These are phyloP conservation scores for Marcusenius ussheri DNA, from an alignment of 2,113 vertebrate genomes.

Conservation along the genomic window DNA sequence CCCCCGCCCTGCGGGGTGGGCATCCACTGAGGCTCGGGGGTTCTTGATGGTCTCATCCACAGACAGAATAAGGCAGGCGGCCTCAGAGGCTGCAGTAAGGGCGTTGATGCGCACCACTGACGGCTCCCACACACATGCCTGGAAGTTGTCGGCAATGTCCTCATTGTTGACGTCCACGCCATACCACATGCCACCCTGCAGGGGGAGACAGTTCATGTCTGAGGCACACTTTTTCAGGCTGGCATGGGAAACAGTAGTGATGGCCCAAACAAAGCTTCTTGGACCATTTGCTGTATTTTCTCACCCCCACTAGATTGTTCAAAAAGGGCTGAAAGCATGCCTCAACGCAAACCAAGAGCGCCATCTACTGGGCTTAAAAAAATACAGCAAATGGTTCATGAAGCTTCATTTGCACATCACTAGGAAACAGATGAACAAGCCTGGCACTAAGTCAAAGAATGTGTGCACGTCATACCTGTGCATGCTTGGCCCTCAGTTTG, in stretches of 20 bases:
- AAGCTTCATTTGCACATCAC: too few species aligned
- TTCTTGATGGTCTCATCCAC: slow-evolving; percentile 96
- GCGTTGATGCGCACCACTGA: slow-evolving; percentile 86
- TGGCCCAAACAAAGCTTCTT: too few species aligned
- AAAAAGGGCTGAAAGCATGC: too few species aligned
- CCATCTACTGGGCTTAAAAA: too few species aligned
- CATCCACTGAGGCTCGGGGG: slow-evolving; percentile 70
- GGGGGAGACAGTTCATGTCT: background rate
- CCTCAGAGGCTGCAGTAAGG: slow-evolving; percentile 85
- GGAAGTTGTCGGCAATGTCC: slow-evolving; percentile 88
- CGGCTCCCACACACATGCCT: slow-evolving; percentile 86
- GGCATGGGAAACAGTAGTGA: background rate
- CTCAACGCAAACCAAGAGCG: too few species aligned
- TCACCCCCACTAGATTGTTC: too few species aligned
- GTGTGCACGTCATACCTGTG: slow-evolving; percentile 65
- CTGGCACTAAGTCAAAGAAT: background rate
- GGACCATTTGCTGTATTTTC: too few species aligned
- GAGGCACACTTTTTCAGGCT: too few species aligned
- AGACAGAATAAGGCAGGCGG: slow-evolving; percentile 87
- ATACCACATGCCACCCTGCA: slow-evolving; percentile 83
- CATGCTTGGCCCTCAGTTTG: slow-evolving; percentile 92
- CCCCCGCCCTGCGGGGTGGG: slow-evolving; percentile 55
- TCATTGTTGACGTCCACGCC: slow-evolving; percentile 91
- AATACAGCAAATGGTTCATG: too few species aligned
- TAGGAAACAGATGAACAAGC: background rate